Evolutionary conservation across 2,797 vertebrate species (phyloP).

Genomic region (Micrastur ruficollis): DNA sequence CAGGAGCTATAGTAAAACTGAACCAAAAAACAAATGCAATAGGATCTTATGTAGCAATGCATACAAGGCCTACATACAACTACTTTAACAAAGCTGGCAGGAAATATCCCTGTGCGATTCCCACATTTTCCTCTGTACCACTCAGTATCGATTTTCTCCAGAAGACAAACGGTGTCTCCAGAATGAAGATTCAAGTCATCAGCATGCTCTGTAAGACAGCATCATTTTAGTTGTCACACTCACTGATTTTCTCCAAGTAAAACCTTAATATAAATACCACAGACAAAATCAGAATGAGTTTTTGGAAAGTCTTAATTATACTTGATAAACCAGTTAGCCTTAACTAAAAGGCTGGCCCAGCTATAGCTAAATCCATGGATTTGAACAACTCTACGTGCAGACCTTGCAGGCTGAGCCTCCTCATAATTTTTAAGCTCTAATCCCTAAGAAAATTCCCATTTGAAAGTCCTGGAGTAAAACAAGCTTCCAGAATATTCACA

Average conservation of each 20-base stretch:
- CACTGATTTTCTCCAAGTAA: neutral
- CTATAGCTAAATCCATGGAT: neutral
- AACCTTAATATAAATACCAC: neutral
- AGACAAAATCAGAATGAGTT: neutral
- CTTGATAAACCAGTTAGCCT: neutral
- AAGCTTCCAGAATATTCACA: neutral
- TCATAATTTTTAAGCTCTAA: neutral
- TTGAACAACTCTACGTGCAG: neutral
- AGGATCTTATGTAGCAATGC: neutral
- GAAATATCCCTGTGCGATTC: slow-evolving; percentile 87
- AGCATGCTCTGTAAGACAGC: slow-evolving; percentile 80
- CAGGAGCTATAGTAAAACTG: neutral
- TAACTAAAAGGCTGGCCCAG: neutral
- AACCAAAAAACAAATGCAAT: neutral
- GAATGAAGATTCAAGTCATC: slow-evolving; percentile 85
- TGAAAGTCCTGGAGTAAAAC: neutral
- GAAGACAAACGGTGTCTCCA: slow-evolving; percentile 85
- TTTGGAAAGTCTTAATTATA: neutral
- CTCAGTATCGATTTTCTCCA: slow-evolving; percentile 87
- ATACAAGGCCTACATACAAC: slow-evolving; percentile 72
- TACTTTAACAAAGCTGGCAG: slow-evolving; percentile 84
- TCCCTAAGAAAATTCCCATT: neutral
- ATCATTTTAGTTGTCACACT: neutral
- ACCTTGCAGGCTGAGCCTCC: neutral
- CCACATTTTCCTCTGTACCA: slow-evolving; percentile 90